phyloP scores from a whole-genome alignment of 2,888 invertebrate species.

The Drosophila rellima region DNA sequence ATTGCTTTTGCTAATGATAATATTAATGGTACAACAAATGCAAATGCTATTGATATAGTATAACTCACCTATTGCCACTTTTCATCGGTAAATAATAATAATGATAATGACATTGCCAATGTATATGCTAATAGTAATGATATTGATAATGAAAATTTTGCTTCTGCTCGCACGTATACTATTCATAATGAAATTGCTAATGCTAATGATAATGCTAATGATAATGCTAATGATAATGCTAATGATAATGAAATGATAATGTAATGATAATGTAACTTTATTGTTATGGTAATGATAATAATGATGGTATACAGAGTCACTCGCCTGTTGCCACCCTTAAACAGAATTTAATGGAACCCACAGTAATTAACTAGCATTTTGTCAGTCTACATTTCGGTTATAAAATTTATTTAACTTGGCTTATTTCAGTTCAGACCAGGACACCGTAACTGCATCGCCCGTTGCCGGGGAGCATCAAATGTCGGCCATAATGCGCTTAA shows the following conservation, averaged over 20 bases:
- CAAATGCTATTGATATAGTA: too few relatives aligned
- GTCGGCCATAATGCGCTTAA: slow-evolving; percentile 58
- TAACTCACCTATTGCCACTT: too few relatives aligned
- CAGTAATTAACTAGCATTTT: background rate
- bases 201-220: background rate
- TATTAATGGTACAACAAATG: too few relatives aligned
- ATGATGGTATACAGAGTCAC: too few relatives aligned
- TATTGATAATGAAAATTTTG: background rate
- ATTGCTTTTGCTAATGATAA: too few relatives aligned
- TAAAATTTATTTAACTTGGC: slow-evolving; percentile 37
- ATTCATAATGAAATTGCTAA: background rate
- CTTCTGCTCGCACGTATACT: background rate
- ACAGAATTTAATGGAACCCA: background rate
- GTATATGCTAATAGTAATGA: background rate
- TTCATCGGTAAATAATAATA: too few relatives aligned
- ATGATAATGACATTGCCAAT: background rate
- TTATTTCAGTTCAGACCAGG: background rate
- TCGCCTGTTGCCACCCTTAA: too few relatives aligned
- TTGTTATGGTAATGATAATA: too few relatives aligned
- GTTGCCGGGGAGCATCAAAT: slow-evolving; percentile 28
- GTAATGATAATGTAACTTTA: too few relatives aligned
- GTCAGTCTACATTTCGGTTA: background rate
- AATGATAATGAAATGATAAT: too few relatives aligned
- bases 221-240: background rate
- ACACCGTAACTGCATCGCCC: slow-evolving; percentile 19